Conservation (phyloP, 2,113 vertebrate species). For the Upupa epops region DNA sequence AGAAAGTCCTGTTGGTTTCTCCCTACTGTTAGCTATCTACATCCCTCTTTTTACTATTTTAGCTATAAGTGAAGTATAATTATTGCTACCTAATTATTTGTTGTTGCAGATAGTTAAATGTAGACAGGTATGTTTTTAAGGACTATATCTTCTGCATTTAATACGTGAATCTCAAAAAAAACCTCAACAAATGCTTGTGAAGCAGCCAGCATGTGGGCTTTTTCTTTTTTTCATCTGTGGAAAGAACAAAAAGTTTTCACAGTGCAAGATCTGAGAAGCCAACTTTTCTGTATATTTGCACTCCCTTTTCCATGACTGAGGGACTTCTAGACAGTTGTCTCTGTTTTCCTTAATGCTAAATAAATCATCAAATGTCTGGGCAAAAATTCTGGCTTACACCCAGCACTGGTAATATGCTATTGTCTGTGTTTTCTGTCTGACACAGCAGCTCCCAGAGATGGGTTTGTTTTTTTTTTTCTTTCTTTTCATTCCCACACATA, state of each 20-base stretch:
- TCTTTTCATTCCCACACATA: slow-evolving; percentile 40
- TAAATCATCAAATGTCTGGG: slow-evolving; percentile 58
- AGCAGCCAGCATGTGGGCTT: background rate
- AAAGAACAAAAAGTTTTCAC: background rate
- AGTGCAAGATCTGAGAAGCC: background rate
- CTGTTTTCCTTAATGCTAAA: slow-evolving; percentile 59
- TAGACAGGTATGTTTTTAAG: background rate
- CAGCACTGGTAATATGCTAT: slow-evolving; percentile 6
- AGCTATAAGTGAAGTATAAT: background rate
- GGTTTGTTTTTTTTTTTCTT: background rate
- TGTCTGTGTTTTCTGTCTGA: slow-evolving; percentile 59
- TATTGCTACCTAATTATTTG: background rate
- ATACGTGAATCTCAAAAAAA: background rate
- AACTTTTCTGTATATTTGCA: background rate
- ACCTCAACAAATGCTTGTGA: background rate
- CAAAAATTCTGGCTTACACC: slow-evolving; percentile 46
- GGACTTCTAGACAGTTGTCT: slow-evolving; percentile 47
- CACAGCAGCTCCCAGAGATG: slow-evolving; percentile 18
- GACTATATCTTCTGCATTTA: background rate
- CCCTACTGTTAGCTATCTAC: background rate
- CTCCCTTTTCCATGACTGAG: slow-evolving; percentile 3
- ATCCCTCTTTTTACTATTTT: too few species aligned
- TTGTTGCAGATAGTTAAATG: background rate
- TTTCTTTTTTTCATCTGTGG: background rate
- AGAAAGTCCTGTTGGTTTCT: background rate